Conservation (phyloP, 2,888 invertebrate genomes). For the Hipparchia sbordonii region DNA sequence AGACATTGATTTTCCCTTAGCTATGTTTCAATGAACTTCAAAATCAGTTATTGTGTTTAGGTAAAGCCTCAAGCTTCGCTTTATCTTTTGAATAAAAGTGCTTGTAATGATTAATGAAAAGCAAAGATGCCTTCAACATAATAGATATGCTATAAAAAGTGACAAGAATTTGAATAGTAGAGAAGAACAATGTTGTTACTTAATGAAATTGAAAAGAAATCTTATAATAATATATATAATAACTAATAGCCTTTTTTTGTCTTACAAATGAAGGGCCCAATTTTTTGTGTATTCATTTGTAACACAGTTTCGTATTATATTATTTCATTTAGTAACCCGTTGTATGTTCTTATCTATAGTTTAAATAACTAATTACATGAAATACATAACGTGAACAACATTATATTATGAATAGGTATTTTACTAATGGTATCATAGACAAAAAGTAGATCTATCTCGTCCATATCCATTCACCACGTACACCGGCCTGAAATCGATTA, state of each 20-base stretch:
- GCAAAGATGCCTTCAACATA: background rate
- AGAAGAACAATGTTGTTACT: too few relatives aligned
- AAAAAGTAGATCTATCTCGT: background rate
- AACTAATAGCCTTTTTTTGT: too few relatives aligned
- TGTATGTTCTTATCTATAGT: background rate
- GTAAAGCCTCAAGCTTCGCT: background rate
- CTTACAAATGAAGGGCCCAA: too few relatives aligned
- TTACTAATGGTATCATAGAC: background rate
- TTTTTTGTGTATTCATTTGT: too few relatives aligned
- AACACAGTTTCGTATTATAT: too few relatives aligned
- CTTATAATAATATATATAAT: too few relatives aligned
- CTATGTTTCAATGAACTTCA: conserved; percentile 30
- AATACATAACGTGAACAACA: background rate
- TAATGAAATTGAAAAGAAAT: too few relatives aligned
- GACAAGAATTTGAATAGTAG: background rate
- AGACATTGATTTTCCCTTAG: background rate
- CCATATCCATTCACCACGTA: conserved; percentile 3
- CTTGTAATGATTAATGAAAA: conserved; percentile 19
- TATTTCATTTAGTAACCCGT: too few relatives aligned
- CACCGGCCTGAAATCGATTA: conserved; percentile 10
- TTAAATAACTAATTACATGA: background rate
- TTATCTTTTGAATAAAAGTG: conserved; percentile 17
- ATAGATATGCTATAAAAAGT: background rate
- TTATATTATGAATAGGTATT: too few relatives aligned
- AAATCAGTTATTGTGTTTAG: conserved; percentile 25